Base-by-base conservation (phyloP, 2,797 vertebrate genomes). In the Bufotes viridis region DNA sequence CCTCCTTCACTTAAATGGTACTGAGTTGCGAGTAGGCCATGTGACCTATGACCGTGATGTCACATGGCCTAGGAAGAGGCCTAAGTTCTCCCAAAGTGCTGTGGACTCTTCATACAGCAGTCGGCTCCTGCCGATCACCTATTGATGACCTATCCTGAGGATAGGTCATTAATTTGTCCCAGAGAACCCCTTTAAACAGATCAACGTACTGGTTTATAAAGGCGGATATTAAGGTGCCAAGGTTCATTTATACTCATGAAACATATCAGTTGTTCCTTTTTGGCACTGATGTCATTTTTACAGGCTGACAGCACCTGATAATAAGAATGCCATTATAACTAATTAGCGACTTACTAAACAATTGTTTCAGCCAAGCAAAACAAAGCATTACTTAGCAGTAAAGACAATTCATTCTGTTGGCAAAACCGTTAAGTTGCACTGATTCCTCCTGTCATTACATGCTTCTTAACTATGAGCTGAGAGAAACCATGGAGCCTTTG, bases 401-500 rank as follows among this genome's bases (percentile, higher is more conserved):
- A 81, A 84, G 61, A 85, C 75, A 85, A 84, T 84, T 79, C 60
- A 58, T 51, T 84, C 82, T 83, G 93, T 94, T 94, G 93, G 93
- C 94, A 91, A 93, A 95, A 84, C 11, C 67, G 90, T 90, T 93
- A 92, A 95, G 95, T 94, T 95, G 95, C 96, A 84, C 92, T 92
- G 93, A 92, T 93, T 92, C 94, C 94, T 94, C 92, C 94, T 94
- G 92, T 94, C 91, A 91, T 96, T 95, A 95, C 95, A 95, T 94
- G 94, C 94, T 94, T 94, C 96, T 93, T 94, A 93, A 95, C 94
- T 94, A 93, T 92, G 94, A 93, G 91, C 90, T 92, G 92, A 93
- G 93, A 95, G 94, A 96, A 96, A 94, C 94, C 94, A 89, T 90
- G 89, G 88, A 90, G 92, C 92, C 94, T 96, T 95, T 96, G 95